Percentiles rank a stretch among this genome's conserved stretches.
phyloP scores from a whole-genome alignment of 2,797 vertebrate species.

The Clarias pachynema region DNA sequence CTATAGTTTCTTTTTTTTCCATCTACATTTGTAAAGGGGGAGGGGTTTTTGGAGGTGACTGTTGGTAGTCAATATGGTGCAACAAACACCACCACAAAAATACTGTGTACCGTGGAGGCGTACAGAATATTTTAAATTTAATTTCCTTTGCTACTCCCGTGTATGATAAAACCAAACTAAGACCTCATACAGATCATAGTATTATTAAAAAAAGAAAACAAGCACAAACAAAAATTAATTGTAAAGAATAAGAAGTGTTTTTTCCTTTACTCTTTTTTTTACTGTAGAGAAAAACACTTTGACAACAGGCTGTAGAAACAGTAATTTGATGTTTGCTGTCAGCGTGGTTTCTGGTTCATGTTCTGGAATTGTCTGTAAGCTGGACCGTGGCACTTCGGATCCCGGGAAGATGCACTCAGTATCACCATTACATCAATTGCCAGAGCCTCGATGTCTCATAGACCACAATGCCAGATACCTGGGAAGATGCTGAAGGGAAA shows the following conservation, averaged over 20 bases:
- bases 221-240: constrained; percentile 98
- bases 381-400: constrained; percentile 40
- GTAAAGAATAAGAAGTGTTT: constrained; percentile 85
- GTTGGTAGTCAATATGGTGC: constrained; percentile 50
- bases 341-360: constrained; percentile 49
- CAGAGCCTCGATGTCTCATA: constrained; percentile 38
- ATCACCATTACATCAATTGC: constrained; percentile 39
- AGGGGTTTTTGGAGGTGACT: constrained; percentile 55
- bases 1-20: constrained; percentile 72
- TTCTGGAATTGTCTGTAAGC: constrained; percentile 47
- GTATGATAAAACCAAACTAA: constrained; percentile 99
- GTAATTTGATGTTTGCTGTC: constrained; percentile 53
- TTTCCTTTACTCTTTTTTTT: constrained; percentile 72
- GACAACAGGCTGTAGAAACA: constrained; percentile 55
- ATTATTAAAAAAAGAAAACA: constrained; percentile 86
- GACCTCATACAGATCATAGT: constrained; percentile 99
- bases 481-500: constrained; percentile 37
- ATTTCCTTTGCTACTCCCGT: constrained; percentile 96
- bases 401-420: constrained; percentile 42
- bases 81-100: constrained; percentile 80
- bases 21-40: constrained; percentile 81
- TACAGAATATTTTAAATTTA: constrained; percentile 88
- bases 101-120: constrained; percentile 98
- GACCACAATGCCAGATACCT: constrained; percentile 32
- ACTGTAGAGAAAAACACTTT: constrained; percentile 71